Conservation (phyloP, 2,797 vertebrate genomes). For the Heliangelus exortis region DNA sequence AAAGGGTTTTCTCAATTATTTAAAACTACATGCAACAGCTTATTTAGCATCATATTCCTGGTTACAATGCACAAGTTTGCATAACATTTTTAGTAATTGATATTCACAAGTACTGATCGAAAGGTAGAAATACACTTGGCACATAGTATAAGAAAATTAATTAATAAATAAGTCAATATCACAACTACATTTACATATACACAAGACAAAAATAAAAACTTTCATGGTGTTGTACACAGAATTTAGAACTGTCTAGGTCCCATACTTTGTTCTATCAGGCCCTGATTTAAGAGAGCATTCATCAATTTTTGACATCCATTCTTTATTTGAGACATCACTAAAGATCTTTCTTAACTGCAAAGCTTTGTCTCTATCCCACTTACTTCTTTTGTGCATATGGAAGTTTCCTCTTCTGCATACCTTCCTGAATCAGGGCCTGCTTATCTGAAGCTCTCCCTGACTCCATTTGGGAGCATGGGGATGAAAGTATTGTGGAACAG, state of each 20-base stretch:
- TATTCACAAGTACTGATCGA: conserved; percentile 72
- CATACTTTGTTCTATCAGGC: not conserved
- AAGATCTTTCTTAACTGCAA: not conserved
- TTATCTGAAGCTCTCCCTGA: not conserved
- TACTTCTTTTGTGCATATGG: not conserved
- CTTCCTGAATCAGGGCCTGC: not conserved
- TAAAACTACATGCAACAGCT: conserved; percentile 82
- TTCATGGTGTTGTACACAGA: not conserved
- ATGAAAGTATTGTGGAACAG: not conserved
- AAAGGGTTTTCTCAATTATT: conserved; percentile 64
- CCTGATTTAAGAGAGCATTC: conserved; percentile 5
- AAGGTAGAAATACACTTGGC: conserved; percentile 50
- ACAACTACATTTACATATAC: conserved; percentile 68
- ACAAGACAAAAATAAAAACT: not conserved
- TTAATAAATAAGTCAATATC: conserved; percentile 83
- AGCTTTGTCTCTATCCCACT: not conserved
- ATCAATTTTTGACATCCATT: not conserved
- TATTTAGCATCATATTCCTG: conserved; percentile 77
- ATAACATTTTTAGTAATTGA: conserved; percentile 77
- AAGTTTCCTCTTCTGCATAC: not conserved
- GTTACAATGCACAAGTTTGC: conserved; percentile 79
- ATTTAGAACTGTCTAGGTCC: not conserved
- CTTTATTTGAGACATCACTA: not conserved
- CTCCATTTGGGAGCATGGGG: not conserved
- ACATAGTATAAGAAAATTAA: conserved; percentile 68